phyloP scores from a whole-genome alignment of 1,140 invertebrate species.

The Drosophila pachea region DNA sequence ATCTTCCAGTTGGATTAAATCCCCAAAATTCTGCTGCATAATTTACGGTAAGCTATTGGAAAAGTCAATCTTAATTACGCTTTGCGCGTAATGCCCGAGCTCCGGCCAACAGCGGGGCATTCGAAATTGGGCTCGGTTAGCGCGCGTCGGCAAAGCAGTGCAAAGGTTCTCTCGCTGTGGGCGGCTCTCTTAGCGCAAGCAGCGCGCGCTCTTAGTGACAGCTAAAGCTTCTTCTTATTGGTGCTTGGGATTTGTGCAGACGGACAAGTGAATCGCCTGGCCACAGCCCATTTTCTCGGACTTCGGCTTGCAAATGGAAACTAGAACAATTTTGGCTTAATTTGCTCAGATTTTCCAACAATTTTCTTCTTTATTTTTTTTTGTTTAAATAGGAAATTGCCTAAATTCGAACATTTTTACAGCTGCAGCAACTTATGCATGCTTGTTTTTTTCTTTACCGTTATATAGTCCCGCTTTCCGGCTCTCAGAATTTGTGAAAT shows the following conservation, averaged over 20 bases:
- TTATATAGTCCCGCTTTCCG: background rate
- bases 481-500: background rate
- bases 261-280: constrained; percentile 23
- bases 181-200: constrained; percentile 1
- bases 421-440: background rate
- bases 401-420: background rate
- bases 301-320: background rate
- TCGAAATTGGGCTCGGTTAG: background rate
- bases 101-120: background rate
- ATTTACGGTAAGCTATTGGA: background rate
- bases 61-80: background rate
- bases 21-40: constrained; percentile 29
- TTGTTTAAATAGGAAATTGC: background rate
- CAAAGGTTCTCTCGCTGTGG: constrained; percentile 21
- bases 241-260: constrained; percentile 13
- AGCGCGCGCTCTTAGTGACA: constrained; percentile 2
- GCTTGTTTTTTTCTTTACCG: too few species aligned
- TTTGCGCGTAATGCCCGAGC: background rate
- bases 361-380: too few species aligned
- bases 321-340: too few species aligned
- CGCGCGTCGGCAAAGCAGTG: constrained; percentile 48
- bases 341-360: too few species aligned
- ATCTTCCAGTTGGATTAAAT: background rate
- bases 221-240: constrained; percentile 38
- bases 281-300: constrained; percentile 21